Evolutionary conservation across 2,888 invertebrate species (phyloP), one percentile per base, ranked within the genome.

Genomic region (Lymantria dispar): DNA sequence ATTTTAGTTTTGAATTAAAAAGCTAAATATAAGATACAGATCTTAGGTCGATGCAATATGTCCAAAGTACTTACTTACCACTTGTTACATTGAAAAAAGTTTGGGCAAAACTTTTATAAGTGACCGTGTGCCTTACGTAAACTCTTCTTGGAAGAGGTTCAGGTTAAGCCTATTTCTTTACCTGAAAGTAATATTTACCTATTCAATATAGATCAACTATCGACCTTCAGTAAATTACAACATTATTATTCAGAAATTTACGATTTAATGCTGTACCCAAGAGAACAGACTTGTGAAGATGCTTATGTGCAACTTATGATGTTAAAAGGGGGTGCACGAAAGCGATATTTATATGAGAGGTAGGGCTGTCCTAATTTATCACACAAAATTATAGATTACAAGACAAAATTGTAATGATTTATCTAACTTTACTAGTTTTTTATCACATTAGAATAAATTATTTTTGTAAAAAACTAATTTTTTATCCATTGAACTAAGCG

Each of bases 271-370:
- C 29, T 45, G 43, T 40, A n/a, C 59, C 50, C 59, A 45, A 55
- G 57, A 40, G 49, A 53, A n/a, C 31, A 33, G 43, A 64, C 57
- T 51, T 54, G 45, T 45, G 47, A 47, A 50, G 59, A 37, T 44
- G 66, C 54, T 63, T 61, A 66, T 38, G 58, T 54, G 50, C 57
- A 66, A 52, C 60, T 58, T 48, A 52, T 38, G 42, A 46, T 33
- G 44, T 51, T 50, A 52, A 62, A 50, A 55, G 52, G 57, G 62
- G 50, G 49, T 58, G 50, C 50, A 51, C 45, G 52, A 47, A 43
- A 38, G 36, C 12, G 48, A 49, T 42, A 60, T 54, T 47, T 58
- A 50, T 56, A 33, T 49, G 36, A 48, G 48, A 42, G 1, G 42
- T 54, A 51, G 47, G 44, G 47, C 14, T 52, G 41, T 11, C 37